These are phyloP conservation scores for Gadopsis marmoratus DNA, from an alignment of 2,797 vertebrate species.

Conservation along the genomic window DNA sequence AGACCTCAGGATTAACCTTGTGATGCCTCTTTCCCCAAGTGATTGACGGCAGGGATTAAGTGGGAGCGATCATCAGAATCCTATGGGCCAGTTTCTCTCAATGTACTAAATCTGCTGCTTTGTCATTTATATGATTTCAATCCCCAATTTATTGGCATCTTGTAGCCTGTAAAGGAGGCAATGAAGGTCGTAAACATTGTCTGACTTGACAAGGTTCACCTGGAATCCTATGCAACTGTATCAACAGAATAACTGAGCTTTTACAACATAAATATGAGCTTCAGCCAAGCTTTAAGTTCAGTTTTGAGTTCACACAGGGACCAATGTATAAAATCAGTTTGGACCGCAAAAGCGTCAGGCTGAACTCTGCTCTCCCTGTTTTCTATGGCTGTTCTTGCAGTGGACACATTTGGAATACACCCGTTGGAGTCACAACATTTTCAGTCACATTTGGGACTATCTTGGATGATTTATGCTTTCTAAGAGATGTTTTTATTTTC, in stretches of 20 bases:
- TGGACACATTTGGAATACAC: not conserved
- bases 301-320: not conserved
- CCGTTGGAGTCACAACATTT: not conserved
- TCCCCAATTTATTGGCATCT: not conserved
- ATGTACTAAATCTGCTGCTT: not conserved
- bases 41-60: constrained; percentile 50
- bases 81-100: constrained; percentile 11
- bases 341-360: not conserved
- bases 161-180: not conserved
- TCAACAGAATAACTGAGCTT: not conserved
- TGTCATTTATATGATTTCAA: not conserved
- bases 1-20: constrained; percentile 21
- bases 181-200: not conserved
- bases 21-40: constrained; percentile 17
- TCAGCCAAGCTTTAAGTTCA: not conserved
- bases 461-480: not conserved
- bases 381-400: not conserved
- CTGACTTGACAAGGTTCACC: not conserved
- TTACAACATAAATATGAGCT: not conserved
- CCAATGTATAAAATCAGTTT: not conserved
- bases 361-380: not conserved
- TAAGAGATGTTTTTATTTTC: not conserved
- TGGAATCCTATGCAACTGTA: not conserved
- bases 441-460: not conserved
- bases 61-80: constrained; percentile 11